Evolutionary conservation across 2,113 vertebrate genomes (phyloP), one percentile per base, ranked within the genome.

Genomic region (Orientallactaga bullata): DNA sequence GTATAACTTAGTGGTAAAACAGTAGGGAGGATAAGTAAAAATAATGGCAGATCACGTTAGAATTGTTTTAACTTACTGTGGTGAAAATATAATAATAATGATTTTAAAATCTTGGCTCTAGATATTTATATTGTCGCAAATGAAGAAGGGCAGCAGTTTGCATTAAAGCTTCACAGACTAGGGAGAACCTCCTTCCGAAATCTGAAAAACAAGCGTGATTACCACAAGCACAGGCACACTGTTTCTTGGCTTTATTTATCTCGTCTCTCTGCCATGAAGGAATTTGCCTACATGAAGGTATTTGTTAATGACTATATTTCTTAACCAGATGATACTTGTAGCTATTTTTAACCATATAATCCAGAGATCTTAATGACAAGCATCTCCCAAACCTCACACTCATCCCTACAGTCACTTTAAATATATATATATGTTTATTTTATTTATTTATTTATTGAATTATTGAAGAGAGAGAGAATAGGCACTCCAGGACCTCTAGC

Each of bases 241-340:
- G 98, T 99, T 98, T 99, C 99, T 15, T 99, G 99, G 99, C 99
- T 99, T 30, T 99, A 99, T 95, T 98, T 99, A 66, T 99, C 99
- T 74, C 99, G 99, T n/a, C 98, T 99, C 77, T 99, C 99, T 92
- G 99, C 99, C 63, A 99, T 99, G 99, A 99, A 99, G 86, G 99
- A 99, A 97, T 99, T 98, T 98, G 99, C 99, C n/a, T 99, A 99
- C 92, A 99, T 99, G 99, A 99, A 99, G 98, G 99, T 99, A 98
- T 92, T 89, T 88, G 42, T 42, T 12, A 83, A 89, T 92, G 30
- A 79, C 76, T 94, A 61, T 4, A 26, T 89, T 90, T 81, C 85
- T 89, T 78, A 89, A n/a, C 26, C 65, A 88, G 88, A 26, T 74
- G 47, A 2, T 42, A 47, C 55, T 13, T 68, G n/a, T 47, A 51